Percentiles rank a stretch among this genome's conserved stretches.
Conservation (phyloP, 2,113 vertebrate species). For the Chaenocephalus aceratus region DNA sequence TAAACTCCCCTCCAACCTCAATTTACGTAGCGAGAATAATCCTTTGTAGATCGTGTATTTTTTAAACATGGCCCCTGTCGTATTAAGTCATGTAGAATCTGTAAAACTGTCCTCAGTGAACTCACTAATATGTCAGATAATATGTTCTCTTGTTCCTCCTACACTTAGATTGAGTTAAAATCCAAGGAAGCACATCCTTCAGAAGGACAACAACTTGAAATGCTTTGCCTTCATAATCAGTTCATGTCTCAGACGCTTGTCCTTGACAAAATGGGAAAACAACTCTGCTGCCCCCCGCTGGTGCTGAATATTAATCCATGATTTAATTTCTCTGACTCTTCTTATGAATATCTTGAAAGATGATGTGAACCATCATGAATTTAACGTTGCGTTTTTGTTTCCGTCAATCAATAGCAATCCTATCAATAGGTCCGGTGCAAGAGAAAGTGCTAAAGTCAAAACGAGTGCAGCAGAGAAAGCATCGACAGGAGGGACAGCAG, state of each 20-base stretch:
- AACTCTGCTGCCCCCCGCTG: constrained; percentile 49
- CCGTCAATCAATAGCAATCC: constrained; percentile 74
- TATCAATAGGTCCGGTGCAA: constrained; percentile 82
- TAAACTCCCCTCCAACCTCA: background rate
- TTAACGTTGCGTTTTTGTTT: constrained; percentile 12
- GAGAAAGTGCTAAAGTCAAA: constrained; percentile 82
- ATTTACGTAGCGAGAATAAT: background rate
- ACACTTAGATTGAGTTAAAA: background rate
- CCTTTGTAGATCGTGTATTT: background rate
- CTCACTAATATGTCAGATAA: background rate
- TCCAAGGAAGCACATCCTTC: background rate
- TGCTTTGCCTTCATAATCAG: constrained; percentile 37
- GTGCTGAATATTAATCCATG: constrained; percentile 27
- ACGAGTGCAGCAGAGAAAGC: constrained; percentile 82
- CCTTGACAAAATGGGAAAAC: constrained; percentile 33
- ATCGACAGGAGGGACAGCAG: constrained; percentile 65
- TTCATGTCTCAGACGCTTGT: constrained; percentile 29
- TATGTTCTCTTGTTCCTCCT: background rate
- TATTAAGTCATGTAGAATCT: background rate
- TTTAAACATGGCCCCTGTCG: background rate
- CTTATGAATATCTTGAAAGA: constrained; percentile 4
- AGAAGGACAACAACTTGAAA: constrained; percentile 37
- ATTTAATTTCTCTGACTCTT: background rate
- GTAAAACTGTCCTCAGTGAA: background rate
- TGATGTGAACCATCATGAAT: background rate